Conservation (phyloP, 2,797 vertebrate species). For the Stomatorhinus walkeri region DNA sequence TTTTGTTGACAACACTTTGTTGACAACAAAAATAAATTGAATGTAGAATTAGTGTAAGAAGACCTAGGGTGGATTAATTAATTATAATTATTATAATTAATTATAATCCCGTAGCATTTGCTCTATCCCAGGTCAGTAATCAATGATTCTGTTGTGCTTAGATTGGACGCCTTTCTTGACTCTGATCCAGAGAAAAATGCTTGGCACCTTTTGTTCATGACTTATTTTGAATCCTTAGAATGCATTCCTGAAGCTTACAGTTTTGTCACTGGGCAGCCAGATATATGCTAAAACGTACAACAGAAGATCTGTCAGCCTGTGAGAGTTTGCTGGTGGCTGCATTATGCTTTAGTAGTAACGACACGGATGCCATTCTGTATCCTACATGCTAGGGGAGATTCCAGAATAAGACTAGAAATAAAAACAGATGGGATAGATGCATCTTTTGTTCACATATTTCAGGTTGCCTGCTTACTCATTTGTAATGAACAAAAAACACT, state of each 20-base stretch:
- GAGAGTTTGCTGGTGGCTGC: background rate
- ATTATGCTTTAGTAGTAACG: background rate
- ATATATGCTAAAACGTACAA: background rate
- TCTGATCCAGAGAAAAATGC: background rate
- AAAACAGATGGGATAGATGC: background rate
- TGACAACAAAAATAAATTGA: background rate
- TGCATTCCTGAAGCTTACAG: background rate
- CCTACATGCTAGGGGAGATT: background rate
- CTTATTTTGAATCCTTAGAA: background rate
- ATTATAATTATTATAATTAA: background rate
- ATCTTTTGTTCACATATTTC: background rate
- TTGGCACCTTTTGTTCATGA: background rate
- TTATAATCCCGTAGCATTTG: background rate
- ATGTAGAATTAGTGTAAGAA: background rate
- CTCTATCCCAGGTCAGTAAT: background rate
- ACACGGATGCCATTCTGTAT: background rate
- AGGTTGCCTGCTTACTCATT: background rate
- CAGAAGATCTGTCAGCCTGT: background rate
- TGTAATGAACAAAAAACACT: background rate
- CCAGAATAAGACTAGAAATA: background rate
- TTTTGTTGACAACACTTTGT: background rate
- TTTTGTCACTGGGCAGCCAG: background rate
- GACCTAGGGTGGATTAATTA: background rate
- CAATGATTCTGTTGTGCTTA: background rate
- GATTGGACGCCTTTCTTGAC: background rate